Percentiles rank a stretch among this genome's conserved stretches.
These are phyloP conservation scores for Drosophila tanythrix DNA, from an alignment of 2,888 invertebrate genomes.

Conservation along the genomic window DNA sequence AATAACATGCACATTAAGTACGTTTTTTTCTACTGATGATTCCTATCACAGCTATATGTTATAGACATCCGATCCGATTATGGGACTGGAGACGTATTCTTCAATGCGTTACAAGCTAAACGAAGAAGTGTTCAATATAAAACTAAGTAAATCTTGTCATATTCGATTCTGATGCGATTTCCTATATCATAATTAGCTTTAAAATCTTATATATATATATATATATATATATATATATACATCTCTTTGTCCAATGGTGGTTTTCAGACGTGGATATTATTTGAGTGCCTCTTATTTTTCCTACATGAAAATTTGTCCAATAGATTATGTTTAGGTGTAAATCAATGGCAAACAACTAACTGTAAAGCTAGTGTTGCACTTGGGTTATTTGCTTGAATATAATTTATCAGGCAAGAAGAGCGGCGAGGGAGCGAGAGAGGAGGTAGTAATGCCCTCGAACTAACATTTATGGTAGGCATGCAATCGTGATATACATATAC, in stretches of 20 bases:
- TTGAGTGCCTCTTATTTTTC: neutral
- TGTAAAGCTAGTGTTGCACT: neutral
- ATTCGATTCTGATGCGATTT: neutral
- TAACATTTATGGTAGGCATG: slow-evolving; percentile 10
- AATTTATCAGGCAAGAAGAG: neutral
- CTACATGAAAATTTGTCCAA: neutral
- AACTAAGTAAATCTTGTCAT: neutral
- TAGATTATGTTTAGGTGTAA: neutral
- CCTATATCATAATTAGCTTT: neutral
- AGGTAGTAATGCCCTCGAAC: slow-evolving; percentile 3
- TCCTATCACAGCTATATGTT: neutral
- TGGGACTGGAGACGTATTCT: neutral
- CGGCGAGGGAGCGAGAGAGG: neutral
- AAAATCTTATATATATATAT: neutral
- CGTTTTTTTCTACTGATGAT: neutral
- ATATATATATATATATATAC: neutral
- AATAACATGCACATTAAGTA: neutral
- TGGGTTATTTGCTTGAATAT: neutral
- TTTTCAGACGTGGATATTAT: neutral
- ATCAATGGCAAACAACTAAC: neutral
- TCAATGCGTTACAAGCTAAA: neutral
- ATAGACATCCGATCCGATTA: neutral
- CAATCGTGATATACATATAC: slow-evolving; percentile 20
- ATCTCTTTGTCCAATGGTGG: neutral
- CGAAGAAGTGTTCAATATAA: too few relatives aligned